A percentile compares a stretch with the other conserved stretches of the same genome.
These are phyloP conservation scores for Psilopogon haemacephalus DNA, from an alignment of 2,113 vertebrate genomes.

Conservation along the genomic window DNA sequence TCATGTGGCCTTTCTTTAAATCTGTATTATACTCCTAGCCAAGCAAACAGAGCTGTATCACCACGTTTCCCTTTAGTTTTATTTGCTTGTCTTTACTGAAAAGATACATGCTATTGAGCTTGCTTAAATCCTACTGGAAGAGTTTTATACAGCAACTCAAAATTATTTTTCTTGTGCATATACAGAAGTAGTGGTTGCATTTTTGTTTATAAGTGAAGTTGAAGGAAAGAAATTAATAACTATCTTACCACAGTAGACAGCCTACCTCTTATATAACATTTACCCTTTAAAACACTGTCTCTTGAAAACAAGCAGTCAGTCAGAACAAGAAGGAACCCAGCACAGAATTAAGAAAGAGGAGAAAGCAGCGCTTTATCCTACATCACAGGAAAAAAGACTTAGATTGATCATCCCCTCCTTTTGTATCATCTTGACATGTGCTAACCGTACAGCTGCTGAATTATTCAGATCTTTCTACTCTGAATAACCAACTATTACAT, in stretches of 20 bases:
- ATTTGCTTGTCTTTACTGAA: not conserved
- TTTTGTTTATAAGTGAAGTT: not conserved
- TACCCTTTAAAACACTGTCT: not conserved
- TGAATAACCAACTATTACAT: not conserved
- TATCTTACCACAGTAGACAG: not conserved
- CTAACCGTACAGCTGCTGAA: not conserved
- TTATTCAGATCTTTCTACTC: slow-evolving; percentile 35
- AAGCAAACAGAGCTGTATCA: slow-evolving; percentile 1
- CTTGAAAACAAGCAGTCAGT: not conserved
- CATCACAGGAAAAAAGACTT: not conserved
- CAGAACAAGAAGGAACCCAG: not conserved
- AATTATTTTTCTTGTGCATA: not conserved
- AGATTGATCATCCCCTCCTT: not conserved
- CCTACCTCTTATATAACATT: not conserved
- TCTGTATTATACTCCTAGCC: not conserved
- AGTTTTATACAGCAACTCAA: not conserved
- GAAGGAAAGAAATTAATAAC: not conserved
- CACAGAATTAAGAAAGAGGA: not conserved
- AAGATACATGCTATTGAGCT: not conserved
- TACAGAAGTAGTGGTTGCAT: not conserved
- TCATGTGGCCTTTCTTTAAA: not conserved
- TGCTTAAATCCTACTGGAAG: not conserved
- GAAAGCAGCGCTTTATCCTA: not conserved
- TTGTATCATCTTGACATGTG: slow-evolving; percentile 26
- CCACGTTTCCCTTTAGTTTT: not conserved